phyloP scores from a whole-genome alignment of 2,113 vertebrate species.

The Loxodonta africana region DNA sequence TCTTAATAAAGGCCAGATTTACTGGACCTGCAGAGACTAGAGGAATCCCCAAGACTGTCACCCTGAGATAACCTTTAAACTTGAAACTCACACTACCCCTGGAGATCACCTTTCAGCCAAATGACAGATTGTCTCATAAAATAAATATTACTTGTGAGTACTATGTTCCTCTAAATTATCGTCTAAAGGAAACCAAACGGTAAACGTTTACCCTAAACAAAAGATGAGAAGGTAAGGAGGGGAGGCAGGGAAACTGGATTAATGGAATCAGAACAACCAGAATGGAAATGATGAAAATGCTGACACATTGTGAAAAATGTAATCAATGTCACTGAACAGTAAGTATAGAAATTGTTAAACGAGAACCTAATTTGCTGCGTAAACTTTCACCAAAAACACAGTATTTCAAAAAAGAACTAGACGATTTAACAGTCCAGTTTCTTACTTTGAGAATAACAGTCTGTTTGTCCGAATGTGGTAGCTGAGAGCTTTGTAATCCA shows the following conservation, averaged over 20 bases:
- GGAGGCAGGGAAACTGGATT: not conserved
- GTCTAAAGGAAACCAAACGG: not conserved
- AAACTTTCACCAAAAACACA: not conserved
- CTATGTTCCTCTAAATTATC: no score
- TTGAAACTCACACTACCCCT: not conserved
- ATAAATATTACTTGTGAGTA: not conserved
- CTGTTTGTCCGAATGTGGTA: conserved; percentile 17
- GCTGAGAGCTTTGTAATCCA: not conserved
- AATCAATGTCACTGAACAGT: not conserved
- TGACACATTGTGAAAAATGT: not conserved
- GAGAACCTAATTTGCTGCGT: not conserved
- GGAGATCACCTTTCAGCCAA: not conserved
- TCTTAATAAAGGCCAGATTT: not conserved
- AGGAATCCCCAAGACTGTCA: not conserved
- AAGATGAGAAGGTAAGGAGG: not conserved
- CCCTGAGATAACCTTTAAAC: no score
- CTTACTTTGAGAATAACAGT: conserved; percentile 1
- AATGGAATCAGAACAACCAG: not conserved
- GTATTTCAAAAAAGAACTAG: not conserved
- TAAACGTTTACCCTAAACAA: not conserved
- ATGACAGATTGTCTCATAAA: not conserved
- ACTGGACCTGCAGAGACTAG: not conserved
- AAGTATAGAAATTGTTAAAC: not conserved
- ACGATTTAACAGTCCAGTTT: not conserved
- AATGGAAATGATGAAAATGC: not conserved